Evolutionary conservation across 2,888 invertebrate species (phyloP).

Genomic region (Belgica antarctica): DNA sequence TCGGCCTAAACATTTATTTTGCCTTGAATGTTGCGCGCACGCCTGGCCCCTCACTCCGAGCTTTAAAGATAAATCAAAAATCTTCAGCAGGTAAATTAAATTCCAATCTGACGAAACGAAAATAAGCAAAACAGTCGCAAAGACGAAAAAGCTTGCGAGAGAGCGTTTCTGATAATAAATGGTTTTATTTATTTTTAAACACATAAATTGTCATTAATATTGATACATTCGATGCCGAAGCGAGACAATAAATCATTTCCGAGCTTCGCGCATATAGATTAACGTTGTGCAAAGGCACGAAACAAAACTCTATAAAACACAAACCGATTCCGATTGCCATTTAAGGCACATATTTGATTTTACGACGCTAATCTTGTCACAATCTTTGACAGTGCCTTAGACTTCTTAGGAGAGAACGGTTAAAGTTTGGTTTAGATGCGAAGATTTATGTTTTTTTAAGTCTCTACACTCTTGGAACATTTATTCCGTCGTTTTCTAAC

Average conservation of each 20-base stretch:
- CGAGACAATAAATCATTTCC: conserved; percentile 37
- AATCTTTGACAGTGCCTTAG: conserved; percentile 27
- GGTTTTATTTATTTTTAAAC: conserved; percentile 42
- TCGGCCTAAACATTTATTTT: conserved; percentile 20
- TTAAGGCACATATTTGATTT: conserved; percentile 31
- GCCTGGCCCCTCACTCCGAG: neutral
- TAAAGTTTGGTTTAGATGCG: no score
- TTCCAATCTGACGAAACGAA: conserved; percentile 28
- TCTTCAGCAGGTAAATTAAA: conserved; percentile 25
- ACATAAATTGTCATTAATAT: conserved; percentile 42
- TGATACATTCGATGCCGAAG: conserved; percentile 27
- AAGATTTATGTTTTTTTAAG: no score
- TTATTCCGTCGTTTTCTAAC: no score
- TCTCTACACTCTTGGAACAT: no score
- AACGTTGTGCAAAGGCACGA: neutral
- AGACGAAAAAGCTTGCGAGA: no score
- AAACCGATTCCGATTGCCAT: conserved; percentile 35
- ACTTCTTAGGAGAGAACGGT: no score
- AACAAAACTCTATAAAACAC: conserved; percentile 6
- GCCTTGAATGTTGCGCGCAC: neutral
- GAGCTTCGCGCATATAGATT: conserved; percentile 22
- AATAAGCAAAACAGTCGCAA: no score
- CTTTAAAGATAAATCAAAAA: conserved; percentile 6
- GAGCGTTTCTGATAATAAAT: conserved; percentile 28
- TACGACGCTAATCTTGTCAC: conserved; percentile 41